Conservation (phyloP, 2,113 vertebrate genomes). For the Myiopsitta monachus region DNA sequence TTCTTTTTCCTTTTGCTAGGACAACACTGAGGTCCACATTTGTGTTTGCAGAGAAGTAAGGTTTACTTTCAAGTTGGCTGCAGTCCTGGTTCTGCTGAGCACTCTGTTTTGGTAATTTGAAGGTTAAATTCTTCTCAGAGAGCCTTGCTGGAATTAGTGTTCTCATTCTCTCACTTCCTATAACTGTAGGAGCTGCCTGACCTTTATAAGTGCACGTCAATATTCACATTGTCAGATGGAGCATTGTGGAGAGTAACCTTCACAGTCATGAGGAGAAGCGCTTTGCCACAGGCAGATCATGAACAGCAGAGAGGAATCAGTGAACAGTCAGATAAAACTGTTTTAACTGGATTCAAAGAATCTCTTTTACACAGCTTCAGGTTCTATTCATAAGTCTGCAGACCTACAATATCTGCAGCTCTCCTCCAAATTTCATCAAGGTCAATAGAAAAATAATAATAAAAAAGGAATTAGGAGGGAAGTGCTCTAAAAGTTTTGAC, state of each 20-base stretch:
- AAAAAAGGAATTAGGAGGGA: neutral
- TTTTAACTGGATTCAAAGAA: slow-evolving; percentile 66
- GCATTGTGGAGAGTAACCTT: slow-evolving; percentile 46
- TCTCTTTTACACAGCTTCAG: slow-evolving; percentile 50
- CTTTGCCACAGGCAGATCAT: slow-evolving; percentile 63
- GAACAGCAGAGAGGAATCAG: slow-evolving; percentile 44
- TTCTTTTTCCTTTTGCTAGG: neutral
- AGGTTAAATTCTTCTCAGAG: slow-evolving; percentile 68
- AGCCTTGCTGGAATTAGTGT: slow-evolving; percentile 50
- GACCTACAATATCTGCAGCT: neutral
- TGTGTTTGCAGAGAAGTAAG: slow-evolving; percentile 38
- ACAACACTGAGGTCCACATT: neutral
- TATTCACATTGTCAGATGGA: slow-evolving; percentile 62
- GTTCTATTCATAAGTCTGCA: slow-evolving; percentile 54
- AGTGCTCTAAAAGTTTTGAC: neutral
- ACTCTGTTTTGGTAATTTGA: slow-evolving; percentile 58
- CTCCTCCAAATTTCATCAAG: slow-evolving; percentile 42
- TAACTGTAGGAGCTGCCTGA: slow-evolving; percentile 67
- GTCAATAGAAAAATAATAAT: slow-evolving; percentile 48
- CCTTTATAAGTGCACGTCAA: slow-evolving; percentile 73
- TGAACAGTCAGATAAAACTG: slow-evolving; percentile 50
- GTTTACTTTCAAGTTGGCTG: slow-evolving; percentile 23
- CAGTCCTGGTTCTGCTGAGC: slow-evolving; percentile 27
- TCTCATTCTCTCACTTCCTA: slow-evolving; percentile 55
- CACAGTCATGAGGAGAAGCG: slow-evolving; percentile 42